Evolutionary conservation across 92 coral and sea anemone species (phyloP).

Genomic region (Siderastrea radians): DNA sequence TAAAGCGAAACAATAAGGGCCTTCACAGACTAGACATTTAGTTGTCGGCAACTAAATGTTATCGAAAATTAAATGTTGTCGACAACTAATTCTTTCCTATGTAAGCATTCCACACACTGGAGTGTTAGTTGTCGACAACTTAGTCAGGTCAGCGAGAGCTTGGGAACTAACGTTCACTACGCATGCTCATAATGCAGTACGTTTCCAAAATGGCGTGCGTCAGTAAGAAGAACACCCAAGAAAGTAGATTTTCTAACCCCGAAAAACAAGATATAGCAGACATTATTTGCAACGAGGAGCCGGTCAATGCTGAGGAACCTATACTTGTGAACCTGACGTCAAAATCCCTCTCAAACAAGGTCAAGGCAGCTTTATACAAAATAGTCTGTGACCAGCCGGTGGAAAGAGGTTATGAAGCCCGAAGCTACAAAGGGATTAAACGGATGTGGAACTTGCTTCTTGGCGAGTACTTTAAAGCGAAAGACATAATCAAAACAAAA

Average conservation of each 20-base stretch:
- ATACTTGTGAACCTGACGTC: slow-evolving; percentile 34
- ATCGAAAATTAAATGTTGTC: neutral
- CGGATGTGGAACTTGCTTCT: slow-evolving; percentile 56
- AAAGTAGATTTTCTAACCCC: slow-evolving; percentile 32
- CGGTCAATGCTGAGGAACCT: slow-evolving; percentile 39
- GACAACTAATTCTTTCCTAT: neutral
- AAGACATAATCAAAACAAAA: slow-evolving; percentile 46
- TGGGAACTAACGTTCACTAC: neutral
- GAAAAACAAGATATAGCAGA: slow-evolving; percentile 43
- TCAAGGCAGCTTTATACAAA: slow-evolving; percentile 28
- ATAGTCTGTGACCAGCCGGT: slow-evolving; percentile 24
- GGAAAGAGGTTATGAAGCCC: slow-evolving; percentile 22
- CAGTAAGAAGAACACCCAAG: slow-evolving; percentile 5
- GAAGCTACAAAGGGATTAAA: slow-evolving; percentile 24
- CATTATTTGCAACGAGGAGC: slow-evolving; percentile 38
- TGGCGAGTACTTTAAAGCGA: slow-evolving; percentile 47
- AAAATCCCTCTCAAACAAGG: slow-evolving; percentile 45
- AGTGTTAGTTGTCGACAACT: neutral
- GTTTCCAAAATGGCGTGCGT: slow-evolving; percentile 14
- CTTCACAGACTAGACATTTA: slow-evolving; percentile 13
- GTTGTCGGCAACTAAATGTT: slow-evolving; percentile 2
- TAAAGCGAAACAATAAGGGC: neutral
- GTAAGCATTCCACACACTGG: slow-evolving; percentile 10
- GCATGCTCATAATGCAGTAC: neutral
- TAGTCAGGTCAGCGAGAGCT: neutral